These are phyloP conservation scores for Ceraclea dissimilis DNA, from an alignment of 2,888 invertebrate species.

Conservation along the genomic window DNA sequence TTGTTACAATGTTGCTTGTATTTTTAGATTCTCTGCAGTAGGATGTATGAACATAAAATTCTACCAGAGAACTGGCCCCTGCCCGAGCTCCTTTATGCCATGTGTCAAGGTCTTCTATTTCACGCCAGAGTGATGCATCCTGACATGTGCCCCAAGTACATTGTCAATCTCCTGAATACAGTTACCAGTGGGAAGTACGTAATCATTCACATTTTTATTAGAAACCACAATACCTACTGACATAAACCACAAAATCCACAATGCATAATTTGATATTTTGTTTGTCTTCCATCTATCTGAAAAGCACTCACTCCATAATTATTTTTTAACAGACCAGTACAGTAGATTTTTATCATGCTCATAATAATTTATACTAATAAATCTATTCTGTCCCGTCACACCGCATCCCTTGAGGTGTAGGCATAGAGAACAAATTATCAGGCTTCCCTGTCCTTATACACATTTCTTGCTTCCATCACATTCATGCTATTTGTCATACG, in stretches of 20 bases:
- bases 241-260: neutral
- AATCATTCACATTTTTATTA: slow-evolving; percentile 1
- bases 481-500: too few species aligned
- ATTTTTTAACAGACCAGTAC: too few species aligned
- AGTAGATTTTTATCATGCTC: too few species aligned
- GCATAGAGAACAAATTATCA: too few species aligned
- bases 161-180: slow-evolving; percentile 45
- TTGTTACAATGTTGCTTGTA: neutral
- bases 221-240: too few species aligned
- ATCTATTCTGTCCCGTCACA: too few species aligned
- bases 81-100: slow-evolving; percentile 43
- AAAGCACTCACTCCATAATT: too few species aligned
- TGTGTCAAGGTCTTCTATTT: slow-evolving; percentile 46
- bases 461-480: too few species aligned
- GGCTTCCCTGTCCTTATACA: too few species aligned
- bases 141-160: slow-evolving; percentile 48
- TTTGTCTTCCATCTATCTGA: neutral
- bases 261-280: neutral
- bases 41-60: slow-evolving; percentile 40
- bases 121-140: slow-evolving; percentile 49
- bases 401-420: too few species aligned
- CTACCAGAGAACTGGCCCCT: slow-evolving; percentile 34
- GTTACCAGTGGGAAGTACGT: slow-evolving; percentile 47
- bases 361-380: too few species aligned
- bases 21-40: slow-evolving; percentile 40